Evolutionary conservation across 2,888 invertebrate species (phyloP).

Genomic region (Lasioglossum morio): DNA sequence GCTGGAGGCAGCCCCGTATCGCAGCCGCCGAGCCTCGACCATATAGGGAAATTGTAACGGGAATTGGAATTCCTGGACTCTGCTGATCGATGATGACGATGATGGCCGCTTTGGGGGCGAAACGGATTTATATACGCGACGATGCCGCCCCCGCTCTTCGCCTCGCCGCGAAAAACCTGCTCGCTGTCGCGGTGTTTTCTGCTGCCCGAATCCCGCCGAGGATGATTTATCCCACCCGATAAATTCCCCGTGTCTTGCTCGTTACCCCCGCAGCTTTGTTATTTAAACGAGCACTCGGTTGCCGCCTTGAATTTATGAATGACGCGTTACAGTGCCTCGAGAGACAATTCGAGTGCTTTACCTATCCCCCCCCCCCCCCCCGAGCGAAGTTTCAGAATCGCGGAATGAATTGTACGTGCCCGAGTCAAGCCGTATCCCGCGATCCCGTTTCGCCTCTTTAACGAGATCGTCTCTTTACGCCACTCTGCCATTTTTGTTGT

Average conservation of each 20-base stretch:
- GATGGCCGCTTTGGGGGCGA: not conserved
- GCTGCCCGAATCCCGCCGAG: not conserved
- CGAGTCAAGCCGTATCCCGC: not conserved
- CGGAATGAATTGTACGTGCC: not conserved
- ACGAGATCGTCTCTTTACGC: not conserved
- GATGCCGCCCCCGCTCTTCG: not conserved
- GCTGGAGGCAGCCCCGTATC: constrained; percentile 21
- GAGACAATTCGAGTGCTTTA: not conserved
- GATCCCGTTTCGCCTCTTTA: not conserved
- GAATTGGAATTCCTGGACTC: constrained; percentile 11
- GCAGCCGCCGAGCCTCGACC: not conserved
- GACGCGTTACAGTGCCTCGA: not conserved
- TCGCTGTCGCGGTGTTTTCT: not conserved
- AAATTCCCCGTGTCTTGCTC: not conserved
- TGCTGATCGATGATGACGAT: constrained; percentile 30
- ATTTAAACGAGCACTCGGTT: constrained; percentile 1
- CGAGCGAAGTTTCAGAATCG: not conserved
- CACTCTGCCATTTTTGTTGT: not conserved
- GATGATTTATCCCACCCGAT: not conserved
- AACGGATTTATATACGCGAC: not conserved
- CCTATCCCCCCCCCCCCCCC: too few relatives aligned
- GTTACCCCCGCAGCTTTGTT: not conserved
- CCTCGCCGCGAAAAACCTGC: not conserved
- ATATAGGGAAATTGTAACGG: constrained; percentile 5
- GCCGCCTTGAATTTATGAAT: not conserved